These are phyloP conservation scores for Takifugu flavidus DNA, from an alignment of 2,113 vertebrate species.

Conservation along the genomic window DNA sequence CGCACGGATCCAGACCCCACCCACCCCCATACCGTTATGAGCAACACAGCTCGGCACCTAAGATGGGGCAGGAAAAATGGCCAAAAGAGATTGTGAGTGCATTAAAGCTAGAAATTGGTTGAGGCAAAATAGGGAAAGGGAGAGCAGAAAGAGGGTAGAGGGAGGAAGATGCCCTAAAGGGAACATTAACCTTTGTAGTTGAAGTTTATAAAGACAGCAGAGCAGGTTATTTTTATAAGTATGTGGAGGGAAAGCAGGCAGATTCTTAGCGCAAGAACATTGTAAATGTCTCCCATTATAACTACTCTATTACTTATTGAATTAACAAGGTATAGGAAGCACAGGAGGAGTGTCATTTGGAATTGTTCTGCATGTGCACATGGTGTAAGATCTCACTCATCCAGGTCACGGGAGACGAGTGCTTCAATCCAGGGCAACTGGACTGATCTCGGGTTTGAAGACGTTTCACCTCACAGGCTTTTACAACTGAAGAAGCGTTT, in stretches of 20 bases:
- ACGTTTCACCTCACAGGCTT: too few relatives aligned
- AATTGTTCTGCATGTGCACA: too few relatives aligned
- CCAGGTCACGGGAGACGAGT: too few relatives aligned
- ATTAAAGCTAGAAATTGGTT: constrained; percentile 27
- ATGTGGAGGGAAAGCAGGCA: constrained; percentile 28
- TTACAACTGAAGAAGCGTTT: too few relatives aligned
- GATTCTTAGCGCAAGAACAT: constrained; percentile 5
- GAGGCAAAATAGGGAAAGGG: constrained; percentile 21
- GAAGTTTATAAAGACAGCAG: constrained; percentile 42
- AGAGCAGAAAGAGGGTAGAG: constrained; percentile 13
- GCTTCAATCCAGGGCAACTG: too few relatives aligned
- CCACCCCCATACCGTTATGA: constrained; percentile 37
- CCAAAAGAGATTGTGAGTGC: constrained; percentile 34
- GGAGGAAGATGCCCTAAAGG: constrained; percentile 58
- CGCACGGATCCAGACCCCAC: constrained; percentile 49
- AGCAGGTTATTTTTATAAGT: constrained; percentile 52
- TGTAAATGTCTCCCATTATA: background rate
- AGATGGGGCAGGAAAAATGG: constrained; percentile 36
- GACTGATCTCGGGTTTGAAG: too few relatives aligned
- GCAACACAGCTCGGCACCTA: constrained; percentile 51
- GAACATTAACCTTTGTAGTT: constrained; percentile 68
- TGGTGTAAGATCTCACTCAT: too few relatives aligned
- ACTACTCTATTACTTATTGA: background rate
- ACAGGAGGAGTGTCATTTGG: background rate
- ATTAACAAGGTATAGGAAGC: background rate